A percentile compares a stretch with the other conserved stretches of the same genome.
phyloP scores from a whole-genome alignment of 2,888 invertebrate genomes.

The Epiblema foenella region DNA sequence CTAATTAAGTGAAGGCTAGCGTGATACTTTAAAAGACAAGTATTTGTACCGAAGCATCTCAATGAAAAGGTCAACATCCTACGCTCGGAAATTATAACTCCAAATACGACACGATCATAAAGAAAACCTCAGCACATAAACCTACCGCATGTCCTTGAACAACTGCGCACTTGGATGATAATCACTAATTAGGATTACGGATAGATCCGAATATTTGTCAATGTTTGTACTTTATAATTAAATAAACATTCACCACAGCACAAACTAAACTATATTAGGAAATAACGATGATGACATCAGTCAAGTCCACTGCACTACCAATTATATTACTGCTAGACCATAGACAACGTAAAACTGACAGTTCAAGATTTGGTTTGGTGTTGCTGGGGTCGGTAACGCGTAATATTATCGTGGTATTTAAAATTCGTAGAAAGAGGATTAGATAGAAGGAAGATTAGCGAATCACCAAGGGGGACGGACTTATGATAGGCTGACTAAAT shows the following conservation, averaged over 20 bases:
- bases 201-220: constrained; percentile 17
- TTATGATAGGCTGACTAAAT: too few species aligned
- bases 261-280: constrained; percentile 45
- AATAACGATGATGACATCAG: constrained; percentile 67
- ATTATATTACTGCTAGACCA: constrained; percentile 34
- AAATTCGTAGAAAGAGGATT: too few species aligned
- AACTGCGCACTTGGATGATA: constrained; percentile 47
- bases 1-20: constrained; percentile 40
- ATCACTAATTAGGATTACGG: constrained; percentile 19
- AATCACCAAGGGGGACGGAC: too few species aligned
- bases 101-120: constrained; percentile 39
- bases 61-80: constrained; percentile 69
- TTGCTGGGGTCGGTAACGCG: too few species aligned
- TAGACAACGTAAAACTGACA: constrained; percentile 39
- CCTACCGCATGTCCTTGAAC: constrained; percentile 64
- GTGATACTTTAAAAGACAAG: constrained; percentile 33
- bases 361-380: neutral
- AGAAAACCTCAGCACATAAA: constrained; percentile 51
- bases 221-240: constrained; percentile 48
- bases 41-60: constrained; percentile 35
- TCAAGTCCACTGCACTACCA: constrained; percentile 54
- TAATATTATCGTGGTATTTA: too few species aligned
- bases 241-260: constrained; percentile 49
- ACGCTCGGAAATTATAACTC: constrained; percentile 64
- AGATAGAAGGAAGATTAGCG: too few species aligned